These are phyloP conservation scores for Macrochelys suwanniensis DNA, from an alignment of 2,797 vertebrate species.

Conservation along the genomic window DNA sequence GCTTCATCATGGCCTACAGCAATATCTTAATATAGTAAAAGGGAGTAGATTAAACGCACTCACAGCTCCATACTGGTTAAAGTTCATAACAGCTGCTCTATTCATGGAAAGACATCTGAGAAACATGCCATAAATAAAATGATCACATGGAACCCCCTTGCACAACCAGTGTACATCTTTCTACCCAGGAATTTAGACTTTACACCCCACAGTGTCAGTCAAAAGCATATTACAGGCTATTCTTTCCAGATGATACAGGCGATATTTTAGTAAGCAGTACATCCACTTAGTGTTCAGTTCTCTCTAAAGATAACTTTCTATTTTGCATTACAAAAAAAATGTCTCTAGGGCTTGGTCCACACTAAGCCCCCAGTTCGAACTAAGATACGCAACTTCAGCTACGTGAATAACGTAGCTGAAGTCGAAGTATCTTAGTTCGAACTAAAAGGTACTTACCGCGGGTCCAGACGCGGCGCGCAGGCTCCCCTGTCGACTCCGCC, in stretches of 20 bases:
- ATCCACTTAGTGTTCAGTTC: not conserved
- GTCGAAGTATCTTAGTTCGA: no score
- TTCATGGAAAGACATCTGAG: slow-evolving; percentile 77
- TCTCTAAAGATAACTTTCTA: slow-evolving; percentile 30
- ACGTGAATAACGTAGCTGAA: no score
- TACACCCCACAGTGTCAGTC: slow-evolving; percentile 63
- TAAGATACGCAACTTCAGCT: no score
- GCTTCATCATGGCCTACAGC: not conserved
- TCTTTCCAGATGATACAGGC: slow-evolving; percentile 55
- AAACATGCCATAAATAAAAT: slow-evolving; percentile 79
- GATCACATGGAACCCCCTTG: slow-evolving; percentile 71
- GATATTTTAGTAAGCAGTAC: slow-evolving; percentile 56
- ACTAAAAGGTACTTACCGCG: no score
- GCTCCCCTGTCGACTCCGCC: no score
- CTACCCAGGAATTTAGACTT: slow-evolving; percentile 59
- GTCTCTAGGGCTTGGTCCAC: not conserved
- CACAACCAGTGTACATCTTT: slow-evolving; percentile 66
- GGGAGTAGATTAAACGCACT: not conserved
- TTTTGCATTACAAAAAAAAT: not conserved
- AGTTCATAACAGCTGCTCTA: slow-evolving; percentile 77
- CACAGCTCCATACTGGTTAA: slow-evolving; percentile 24
- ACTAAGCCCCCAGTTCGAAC: no score
- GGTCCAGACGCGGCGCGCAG: no score
- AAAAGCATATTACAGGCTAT: slow-evolving; percentile 34
- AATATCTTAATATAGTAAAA: slow-evolving; percentile 33